Base-by-base conservation (phyloP, 30 jellyfish, hydroid and myxozoan species). In the Aurelia sp. region DNA sequence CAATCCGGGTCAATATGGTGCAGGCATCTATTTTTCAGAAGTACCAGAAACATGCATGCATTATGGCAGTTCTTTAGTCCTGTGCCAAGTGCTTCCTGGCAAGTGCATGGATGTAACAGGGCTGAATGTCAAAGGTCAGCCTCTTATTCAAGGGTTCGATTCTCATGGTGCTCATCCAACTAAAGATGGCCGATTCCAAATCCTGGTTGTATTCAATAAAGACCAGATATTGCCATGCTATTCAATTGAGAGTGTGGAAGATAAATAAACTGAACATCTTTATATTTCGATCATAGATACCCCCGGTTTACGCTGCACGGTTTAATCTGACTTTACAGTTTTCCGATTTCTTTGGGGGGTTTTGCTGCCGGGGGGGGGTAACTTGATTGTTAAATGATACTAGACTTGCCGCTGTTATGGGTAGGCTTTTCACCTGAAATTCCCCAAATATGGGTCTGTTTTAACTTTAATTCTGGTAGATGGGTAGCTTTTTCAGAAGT, bases 11-110 rank as follows among this genome's bases (percentile, higher is more conserved):
- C 84, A 64, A 67, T 68, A 74, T 75, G 95, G 95, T 13, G 66
- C 74, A 15, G 95, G 95, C 18, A 68, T 74, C 44, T 86, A 86
- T 51, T 86, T 86, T 65, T 86, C 95, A 12, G 95, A 86, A 47
- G 6, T 61, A 11, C 95, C 95, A 37, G 85, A 86, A 11, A 48
- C 64, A 59, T 73, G 89, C 52, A 57, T 86, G n/a, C 71, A 68
- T 40, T 86, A 86, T 33, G 89, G 90, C 19, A 19, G 63, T 1
- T 69, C 84, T 18, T 40, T 86, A 21, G 16, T 86, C 2, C 52
- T 86, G 27, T 74, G 79, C 72, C 70, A 74, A 37, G 85, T 86
- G 3, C 82, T 86, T 6, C 89, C 89, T 17, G 95, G 95, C 3
- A 44, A 47, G 22, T 62, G 78, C 13, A 40, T 0, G 18, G 78